Conservation (phyloP, 2,888 invertebrate genomes). For the Catonia carolina region DNA sequence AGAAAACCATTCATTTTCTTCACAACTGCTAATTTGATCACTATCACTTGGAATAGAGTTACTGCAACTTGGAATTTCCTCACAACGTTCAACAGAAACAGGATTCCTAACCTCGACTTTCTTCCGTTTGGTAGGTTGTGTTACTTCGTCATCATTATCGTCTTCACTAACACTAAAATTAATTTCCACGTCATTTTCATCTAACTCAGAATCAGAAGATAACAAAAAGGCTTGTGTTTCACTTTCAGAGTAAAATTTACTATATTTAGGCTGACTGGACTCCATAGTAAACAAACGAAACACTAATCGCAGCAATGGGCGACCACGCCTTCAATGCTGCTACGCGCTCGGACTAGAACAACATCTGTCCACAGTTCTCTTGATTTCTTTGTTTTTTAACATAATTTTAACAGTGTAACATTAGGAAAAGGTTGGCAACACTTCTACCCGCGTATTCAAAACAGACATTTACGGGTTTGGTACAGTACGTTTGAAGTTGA, state of each 20-base stretch:
- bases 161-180: background rate
- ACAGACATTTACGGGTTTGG: background rate
- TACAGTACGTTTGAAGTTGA: constrained; percentile 4
- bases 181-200: constrained; percentile 6
- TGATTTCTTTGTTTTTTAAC: constrained; percentile 2
- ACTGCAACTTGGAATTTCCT: background rate
- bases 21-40: too few species aligned
- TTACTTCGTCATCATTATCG: background rate
- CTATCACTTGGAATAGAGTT: constrained; percentile 1
- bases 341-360: background rate
- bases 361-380: constrained; percentile 5
- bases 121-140: too few species aligned
- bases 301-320: too few species aligned
- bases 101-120: background rate
- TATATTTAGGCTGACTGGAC: background rate
- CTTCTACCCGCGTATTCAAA: background rate
- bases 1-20: background rate
- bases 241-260: constrained; percentile 4
- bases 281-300: background rate
- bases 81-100: background rate
- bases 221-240: constrained; percentile 4
- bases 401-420: background rate
- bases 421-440: background rate
- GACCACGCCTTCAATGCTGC: too few species aligned
- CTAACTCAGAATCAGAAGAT: constrained; percentile 4